Conservation (phyloP, 2,797 vertebrate species). For the Thripadectes ignobilis region DNA sequence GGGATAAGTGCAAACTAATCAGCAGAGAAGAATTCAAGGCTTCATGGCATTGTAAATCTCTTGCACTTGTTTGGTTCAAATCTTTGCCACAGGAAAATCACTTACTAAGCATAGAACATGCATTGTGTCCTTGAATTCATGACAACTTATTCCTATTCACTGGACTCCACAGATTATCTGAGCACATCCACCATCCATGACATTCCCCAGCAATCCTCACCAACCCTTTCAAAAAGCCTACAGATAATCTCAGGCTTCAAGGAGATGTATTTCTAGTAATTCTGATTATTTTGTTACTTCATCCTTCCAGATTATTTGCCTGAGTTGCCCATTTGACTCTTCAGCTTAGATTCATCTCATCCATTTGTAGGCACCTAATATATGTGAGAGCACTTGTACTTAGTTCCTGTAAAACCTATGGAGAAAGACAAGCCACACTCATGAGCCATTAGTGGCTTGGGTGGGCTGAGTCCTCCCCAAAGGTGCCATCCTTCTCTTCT, state of each 20-base stretch:
- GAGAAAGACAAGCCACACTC: background rate
- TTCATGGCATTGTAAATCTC: background rate
- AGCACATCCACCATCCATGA: background rate
- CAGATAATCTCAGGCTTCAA: background rate
- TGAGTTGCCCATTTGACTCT: background rate
- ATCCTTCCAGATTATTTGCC: background rate
- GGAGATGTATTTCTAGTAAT: background rate
- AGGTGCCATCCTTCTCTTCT: background rate
- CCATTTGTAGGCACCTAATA: background rate
- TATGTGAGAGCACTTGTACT: background rate
- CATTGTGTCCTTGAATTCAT: background rate
- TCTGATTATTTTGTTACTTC: background rate
- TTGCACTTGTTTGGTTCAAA: background rate
- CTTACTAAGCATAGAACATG: background rate
- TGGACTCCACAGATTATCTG: background rate
- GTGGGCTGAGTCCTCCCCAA: too few relatives aligned
- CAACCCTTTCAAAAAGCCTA: background rate
- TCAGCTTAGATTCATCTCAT: background rate
- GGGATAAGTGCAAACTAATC: background rate
- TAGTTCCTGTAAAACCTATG: background rate
- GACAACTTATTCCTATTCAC: background rate
- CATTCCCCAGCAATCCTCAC: background rate
- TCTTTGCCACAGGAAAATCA: background rate
- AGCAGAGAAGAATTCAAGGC: background rate
- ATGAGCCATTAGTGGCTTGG: background rate